phyloP scores from a whole-genome alignment of 2,113 vertebrate species.

The Prunella fulvescens region DNA sequence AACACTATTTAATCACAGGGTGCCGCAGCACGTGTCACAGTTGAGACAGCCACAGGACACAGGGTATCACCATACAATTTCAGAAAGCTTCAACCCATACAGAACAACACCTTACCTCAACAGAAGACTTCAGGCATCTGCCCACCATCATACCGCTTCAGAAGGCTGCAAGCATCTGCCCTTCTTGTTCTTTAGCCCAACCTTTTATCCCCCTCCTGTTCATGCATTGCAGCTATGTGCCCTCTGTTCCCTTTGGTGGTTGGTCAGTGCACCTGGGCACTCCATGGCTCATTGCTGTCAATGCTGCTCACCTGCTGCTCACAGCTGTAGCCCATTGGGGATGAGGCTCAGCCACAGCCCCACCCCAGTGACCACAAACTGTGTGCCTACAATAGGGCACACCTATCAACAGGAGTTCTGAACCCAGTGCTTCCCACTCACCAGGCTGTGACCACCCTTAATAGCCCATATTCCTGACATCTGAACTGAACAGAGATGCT shows the following conservation, averaged over 20 bases:
- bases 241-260: neutral
- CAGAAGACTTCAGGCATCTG: neutral
- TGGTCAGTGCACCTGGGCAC: neutral
- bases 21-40: neutral
- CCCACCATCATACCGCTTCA: neutral
- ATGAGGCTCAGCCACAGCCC: accelerated
- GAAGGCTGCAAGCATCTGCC: neutral
- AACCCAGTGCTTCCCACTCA: neutral
- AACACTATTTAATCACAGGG: neutral
- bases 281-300: neutral
- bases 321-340: neutral
- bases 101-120: neutral
- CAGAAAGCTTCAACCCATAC: neutral
- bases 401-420: neutral
- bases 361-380: neutral
- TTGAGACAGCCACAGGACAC: neutral
- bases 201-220: neutral
- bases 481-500: neutral
- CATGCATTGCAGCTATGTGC: neutral
- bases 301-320: neutral
- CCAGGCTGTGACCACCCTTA: neutral
- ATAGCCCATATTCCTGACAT: neutral
- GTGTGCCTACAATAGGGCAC: accelerated
- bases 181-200: neutral
- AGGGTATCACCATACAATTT: neutral